Evolutionary conservation across 2,888 invertebrate species (phyloP).

Genomic region (Xestia rhomboidea): DNA sequence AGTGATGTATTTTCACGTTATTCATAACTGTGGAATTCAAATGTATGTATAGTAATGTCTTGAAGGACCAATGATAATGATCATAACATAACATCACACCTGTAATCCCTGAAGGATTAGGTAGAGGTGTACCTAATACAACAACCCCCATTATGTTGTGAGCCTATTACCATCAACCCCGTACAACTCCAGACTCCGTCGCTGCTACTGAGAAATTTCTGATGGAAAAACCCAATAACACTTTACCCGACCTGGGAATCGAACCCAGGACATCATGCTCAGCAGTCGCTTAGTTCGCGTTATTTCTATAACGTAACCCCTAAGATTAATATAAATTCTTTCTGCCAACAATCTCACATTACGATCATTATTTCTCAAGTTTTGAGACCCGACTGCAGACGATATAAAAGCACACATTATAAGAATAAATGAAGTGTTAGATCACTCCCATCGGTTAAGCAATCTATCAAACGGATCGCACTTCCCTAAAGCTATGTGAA

Average conservation of each 20-base stretch:
- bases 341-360: neutral
- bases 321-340: neutral
- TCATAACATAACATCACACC: neutral
- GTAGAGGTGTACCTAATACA: neutral
- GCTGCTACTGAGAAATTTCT: no score
- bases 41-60: neutral
- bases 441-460: slow-evolving; percentile 17
- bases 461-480: slow-evolving; percentile 37
- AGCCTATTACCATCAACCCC: no score
- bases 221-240: no score
- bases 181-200: no score
- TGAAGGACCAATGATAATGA: neutral
- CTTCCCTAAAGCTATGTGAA: slow-evolving; percentile 50
- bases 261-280: no score
- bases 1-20: slow-evolving; percentile 35
- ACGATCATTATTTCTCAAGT: neutral
- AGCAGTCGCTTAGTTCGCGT: no score
- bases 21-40: slow-evolving; percentile 32
- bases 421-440: slow-evolving; percentile 7
- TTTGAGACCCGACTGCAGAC: neutral
- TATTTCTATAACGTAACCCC: neutral
- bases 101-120: neutral
- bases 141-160: neutral
- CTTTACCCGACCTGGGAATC: no score
- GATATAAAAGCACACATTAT: slow-evolving; percentile 2